Percentiles rank a stretch among this genome's conserved stretches.
These are phyloP conservation scores for Apocheima hispidaria DNA, from an alignment of 2,888 invertebrate genomes.

Conservation along the genomic window DNA sequence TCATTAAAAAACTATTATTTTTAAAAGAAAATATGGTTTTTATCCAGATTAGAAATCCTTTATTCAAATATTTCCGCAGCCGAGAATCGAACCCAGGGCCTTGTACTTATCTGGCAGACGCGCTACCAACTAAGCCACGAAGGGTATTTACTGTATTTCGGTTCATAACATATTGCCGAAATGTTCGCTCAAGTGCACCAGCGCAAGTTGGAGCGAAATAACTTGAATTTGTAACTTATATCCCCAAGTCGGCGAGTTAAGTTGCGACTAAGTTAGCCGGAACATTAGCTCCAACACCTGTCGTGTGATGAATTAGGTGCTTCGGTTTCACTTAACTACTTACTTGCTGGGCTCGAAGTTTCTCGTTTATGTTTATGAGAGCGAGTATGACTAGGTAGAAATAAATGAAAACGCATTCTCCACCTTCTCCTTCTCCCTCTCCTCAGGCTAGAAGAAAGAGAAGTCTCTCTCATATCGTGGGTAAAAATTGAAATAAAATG, in stretches of 20 bases:
- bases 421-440: no score
- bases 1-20: no score
- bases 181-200: slow-evolving; percentile 24
- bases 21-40: no score
- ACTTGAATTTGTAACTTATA: slow-evolving; percentile 31
- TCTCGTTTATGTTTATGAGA: not conserved
- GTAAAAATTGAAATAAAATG: no score
- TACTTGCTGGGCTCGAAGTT: slow-evolving; percentile 36
- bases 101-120: no score
- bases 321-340: slow-evolving; percentile 48
- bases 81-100: no score
- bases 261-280: slow-evolving; percentile 35
- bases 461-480: no score
- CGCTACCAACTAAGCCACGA: no score
- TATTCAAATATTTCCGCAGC: no score
- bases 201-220: slow-evolving; percentile 27
- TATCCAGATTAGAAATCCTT: no score
- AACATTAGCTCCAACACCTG: slow-evolving; percentile 55
- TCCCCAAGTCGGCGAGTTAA: slow-evolving; percentile 28
- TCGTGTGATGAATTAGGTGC: slow-evolving; percentile 52
- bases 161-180: slow-evolving; percentile 15
- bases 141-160: no score
- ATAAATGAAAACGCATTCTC: not conserved
- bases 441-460: no score
- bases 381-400: not conserved